phyloP scores from a whole-genome alignment of 1,140 invertebrate species.

The Hyphantria cunea region DNA sequence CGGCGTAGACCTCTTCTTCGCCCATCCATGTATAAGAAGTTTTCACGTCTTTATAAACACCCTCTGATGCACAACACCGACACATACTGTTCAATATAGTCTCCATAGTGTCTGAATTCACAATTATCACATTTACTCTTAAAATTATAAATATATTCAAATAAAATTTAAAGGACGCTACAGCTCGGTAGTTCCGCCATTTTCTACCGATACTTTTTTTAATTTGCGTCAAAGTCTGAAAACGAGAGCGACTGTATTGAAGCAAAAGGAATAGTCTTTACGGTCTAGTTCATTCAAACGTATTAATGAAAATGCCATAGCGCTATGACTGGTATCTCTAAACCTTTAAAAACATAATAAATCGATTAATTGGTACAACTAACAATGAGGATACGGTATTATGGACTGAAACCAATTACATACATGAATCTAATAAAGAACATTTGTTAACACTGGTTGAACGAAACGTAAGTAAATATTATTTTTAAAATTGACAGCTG shows the following conservation, averaged over 20 bases:
- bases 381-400: too few species aligned
- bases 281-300: neutral
- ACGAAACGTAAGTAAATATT: too few species aligned
- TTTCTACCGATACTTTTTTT: constrained; percentile 43
- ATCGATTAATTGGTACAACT: too few species aligned
- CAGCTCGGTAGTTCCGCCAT: constrained; percentile 55
- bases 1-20: constrained; percentile 63
- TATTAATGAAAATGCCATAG: too few species aligned
- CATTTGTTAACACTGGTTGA: too few species aligned
- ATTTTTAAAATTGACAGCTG: too few species aligned
- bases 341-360: too few species aligned
- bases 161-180: constrained; percentile 47
- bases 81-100: constrained; percentile 56
- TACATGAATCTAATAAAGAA: too few species aligned
- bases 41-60: constrained; percentile 65
- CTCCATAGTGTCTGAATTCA: constrained; percentile 56
- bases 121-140: constrained; percentile 48
- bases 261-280: neutral
- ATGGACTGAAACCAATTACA: too few species aligned
- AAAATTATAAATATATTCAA: constrained; percentile 39
- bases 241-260: neutral
- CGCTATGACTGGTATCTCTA: too few species aligned
- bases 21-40: constrained; percentile 69
- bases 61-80: constrained; percentile 69
- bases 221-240: too few species aligned